These are phyloP conservation scores for Zalophus californianus DNA, from an alignment of 2,797 vertebrate genomes.

Conservation along the genomic window DNA sequence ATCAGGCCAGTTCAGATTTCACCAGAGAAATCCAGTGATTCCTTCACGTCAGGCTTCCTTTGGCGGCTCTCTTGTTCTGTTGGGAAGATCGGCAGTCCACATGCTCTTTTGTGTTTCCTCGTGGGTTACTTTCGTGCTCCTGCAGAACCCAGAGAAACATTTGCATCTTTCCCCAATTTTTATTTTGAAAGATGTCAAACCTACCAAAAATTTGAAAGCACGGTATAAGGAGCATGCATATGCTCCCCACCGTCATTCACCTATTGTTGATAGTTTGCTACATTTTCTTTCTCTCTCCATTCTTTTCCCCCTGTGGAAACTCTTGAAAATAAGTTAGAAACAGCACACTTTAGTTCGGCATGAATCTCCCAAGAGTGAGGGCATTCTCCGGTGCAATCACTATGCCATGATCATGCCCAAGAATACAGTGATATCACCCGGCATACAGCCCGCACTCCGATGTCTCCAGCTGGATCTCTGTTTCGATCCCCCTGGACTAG, in stretches of 20 bases:
- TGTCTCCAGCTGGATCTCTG: background rate
- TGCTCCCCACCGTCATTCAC: background rate
- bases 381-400: too few relatives aligned
- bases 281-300: background rate
- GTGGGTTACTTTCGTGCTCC: background rate
- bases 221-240: background rate
- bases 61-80: background rate
- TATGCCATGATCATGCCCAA: rapidly evolving
- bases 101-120: background rate
- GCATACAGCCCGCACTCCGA: background rate
- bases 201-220: background rate
- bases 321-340: background rate
- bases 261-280: background rate
- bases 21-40: background rate
- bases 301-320: background rate
- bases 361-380: background rate
- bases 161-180: background rate
- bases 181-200: background rate
- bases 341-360: background rate
- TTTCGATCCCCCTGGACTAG: background rate
- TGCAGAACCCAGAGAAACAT: background rate
- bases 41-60: background rate
- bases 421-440: rapidly evolving
- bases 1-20: background rate
- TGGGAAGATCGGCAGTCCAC: background rate